phyloP scores from a whole-genome alignment of 1,140 invertebrate genomes.

The Charaxes varanes region DNA sequence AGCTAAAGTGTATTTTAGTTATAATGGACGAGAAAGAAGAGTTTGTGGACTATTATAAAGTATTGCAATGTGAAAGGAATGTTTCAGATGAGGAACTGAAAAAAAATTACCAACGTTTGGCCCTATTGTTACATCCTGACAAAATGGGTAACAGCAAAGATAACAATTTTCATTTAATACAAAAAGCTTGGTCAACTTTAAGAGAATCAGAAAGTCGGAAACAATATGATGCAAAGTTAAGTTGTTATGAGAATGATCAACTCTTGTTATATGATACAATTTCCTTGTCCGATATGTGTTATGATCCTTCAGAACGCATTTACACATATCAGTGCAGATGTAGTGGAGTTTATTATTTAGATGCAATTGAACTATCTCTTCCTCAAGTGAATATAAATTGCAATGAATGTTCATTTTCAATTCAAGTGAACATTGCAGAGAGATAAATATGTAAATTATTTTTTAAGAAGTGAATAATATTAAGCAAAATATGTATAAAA shows the following conservation, averaged over 20 bases:
- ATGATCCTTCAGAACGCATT: slow-evolving; percentile 41
- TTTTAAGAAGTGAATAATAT: too few relatives aligned
- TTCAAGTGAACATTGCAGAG: slow-evolving; percentile 66
- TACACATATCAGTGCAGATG: slow-evolving; percentile 78
- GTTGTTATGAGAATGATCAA: slow-evolving; percentile 73
- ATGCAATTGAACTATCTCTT: slow-evolving; percentile 54
- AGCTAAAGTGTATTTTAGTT: not conserved
- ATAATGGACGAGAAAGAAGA: slow-evolving; percentile 22
- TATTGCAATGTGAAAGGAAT: slow-evolving; percentile 74
- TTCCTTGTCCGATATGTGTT: slow-evolving; percentile 67
- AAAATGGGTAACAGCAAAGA: slow-evolving; percentile 51
- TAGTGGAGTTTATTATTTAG: slow-evolving; percentile 76
- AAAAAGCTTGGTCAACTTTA: slow-evolving; percentile 79
- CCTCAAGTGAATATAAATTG: slow-evolving; percentile 75
- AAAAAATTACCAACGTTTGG: slow-evolving; percentile 76
- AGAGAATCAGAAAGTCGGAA: slow-evolving; percentile 71
- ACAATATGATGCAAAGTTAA: slow-evolving; percentile 75
- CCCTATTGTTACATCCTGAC: slow-evolving; percentile 78
- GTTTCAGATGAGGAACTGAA: slow-evolving; percentile 77
- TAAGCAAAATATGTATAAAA: too few relatives aligned
- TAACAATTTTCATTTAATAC: slow-evolving; percentile 72
- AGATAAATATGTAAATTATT: not conserved
- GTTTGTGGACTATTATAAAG: slow-evolving; percentile 72
- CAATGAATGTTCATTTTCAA: slow-evolving; percentile 79
- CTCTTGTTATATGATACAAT: slow-evolving; percentile 76